Evolutionary conservation across 2,888 invertebrate species (phyloP).

Genomic region (Epinotia demarniana): DNA sequence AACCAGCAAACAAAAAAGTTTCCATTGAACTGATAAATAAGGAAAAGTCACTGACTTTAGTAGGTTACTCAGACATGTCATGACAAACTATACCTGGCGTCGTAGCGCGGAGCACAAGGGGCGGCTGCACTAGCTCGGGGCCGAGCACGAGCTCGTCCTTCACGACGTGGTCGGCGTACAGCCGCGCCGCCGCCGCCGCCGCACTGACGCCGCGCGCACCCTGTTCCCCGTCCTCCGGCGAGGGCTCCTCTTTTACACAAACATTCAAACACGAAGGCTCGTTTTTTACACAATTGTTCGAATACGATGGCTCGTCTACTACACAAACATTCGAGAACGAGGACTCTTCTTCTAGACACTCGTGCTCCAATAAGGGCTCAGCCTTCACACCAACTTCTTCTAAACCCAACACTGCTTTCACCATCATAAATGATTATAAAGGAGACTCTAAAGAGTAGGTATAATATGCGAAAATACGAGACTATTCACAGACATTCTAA

Average conservation of each 20-base stretch:
- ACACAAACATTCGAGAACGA: not conserved
- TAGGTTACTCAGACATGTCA: no score
- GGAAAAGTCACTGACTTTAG: no score
- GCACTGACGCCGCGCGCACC: no score
- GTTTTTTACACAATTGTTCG: not conserved
- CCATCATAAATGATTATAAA: not conserved
- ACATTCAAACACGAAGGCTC: not conserved
- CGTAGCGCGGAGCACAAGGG: no score
- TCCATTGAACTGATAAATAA: no score
- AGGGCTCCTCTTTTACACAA: not conserved
- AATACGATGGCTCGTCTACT: not conserved
- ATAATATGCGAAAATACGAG: no score
- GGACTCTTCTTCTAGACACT: not conserved
- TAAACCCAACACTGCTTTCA: not conserved
- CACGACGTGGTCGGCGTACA: not conserved
- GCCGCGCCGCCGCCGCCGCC: not conserved
- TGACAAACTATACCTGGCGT: no score
- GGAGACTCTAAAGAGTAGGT: not conserved
- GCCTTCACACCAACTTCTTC: not conserved
- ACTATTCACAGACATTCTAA: no score
- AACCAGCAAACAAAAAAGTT: no score
- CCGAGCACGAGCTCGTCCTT: not conserved
- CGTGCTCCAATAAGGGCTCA: not conserved
- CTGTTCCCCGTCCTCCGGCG: not conserved
- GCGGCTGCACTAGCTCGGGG: not conserved